Percentiles rank a stretch among this genome's conserved stretches.
These are phyloP conservation scores for Heteromyza rotundicornis DNA, from an alignment of 2,888 invertebrate species.

Conservation along the genomic window DNA sequence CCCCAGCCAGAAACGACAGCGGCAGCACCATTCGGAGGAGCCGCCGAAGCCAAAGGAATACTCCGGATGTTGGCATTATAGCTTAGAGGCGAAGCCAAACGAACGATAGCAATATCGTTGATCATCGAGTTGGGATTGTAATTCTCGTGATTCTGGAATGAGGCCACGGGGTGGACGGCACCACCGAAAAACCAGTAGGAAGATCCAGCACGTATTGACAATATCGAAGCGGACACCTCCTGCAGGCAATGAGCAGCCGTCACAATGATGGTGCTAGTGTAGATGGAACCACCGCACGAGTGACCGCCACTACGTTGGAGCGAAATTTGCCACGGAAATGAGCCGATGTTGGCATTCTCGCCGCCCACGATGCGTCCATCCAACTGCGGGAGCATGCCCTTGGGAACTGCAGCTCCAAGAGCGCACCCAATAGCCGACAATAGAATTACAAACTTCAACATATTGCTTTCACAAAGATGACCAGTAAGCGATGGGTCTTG, in stretches of 20 bases:
- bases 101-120: conserved; percentile 66
- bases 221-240: conserved; percentile 24
- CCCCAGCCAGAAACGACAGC: conserved; percentile 45
- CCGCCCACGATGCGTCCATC: conserved; percentile 32
- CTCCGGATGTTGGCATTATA: conserved; percentile 59
- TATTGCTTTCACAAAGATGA: conserved; percentile 23
- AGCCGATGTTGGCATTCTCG: conserved; percentile 35
- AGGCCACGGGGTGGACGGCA: conserved; percentile 32
- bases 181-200: conserved; percentile 56
- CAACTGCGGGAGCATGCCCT: conserved; percentile 29
- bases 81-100: conserved; percentile 62
- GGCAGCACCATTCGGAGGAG: conserved; percentile 34
- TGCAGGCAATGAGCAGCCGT: conserved; percentile 68
- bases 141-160: conserved; percentile 59
- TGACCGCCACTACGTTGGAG: background rate
- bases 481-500: too few species aligned
- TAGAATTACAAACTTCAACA: conserved; percentile 39
- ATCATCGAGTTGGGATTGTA: conserved; percentile 64
- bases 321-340: conserved; percentile 36
- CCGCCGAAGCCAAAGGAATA: conserved; percentile 58
- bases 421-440: conserved; percentile 33
- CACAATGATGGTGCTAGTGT: conserved; percentile 61
- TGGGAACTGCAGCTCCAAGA: conserved; percentile 36
- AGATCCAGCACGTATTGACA: conserved; percentile 65
- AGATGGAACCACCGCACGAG: conserved; percentile 42